A percentile compares a stretch with the other conserved stretches of the same genome.
Conservation (phyloP, 2,797 vertebrate genomes). For the Anguilla marmorata region DNA sequence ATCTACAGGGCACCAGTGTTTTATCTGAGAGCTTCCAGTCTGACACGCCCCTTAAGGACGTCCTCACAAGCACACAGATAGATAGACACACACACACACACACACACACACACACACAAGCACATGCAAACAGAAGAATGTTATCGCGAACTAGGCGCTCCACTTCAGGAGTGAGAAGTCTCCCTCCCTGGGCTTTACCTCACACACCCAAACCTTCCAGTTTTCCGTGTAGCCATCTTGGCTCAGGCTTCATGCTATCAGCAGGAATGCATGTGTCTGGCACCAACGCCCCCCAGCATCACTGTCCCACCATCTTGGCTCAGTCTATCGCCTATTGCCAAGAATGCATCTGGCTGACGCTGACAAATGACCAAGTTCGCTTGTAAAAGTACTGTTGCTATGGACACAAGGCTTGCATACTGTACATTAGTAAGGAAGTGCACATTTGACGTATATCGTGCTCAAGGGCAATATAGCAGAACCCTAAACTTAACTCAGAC, state of each 20-base stretch:
- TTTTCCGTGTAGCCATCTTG: conserved; percentile 10
- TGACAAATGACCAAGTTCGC: conserved; percentile 50
- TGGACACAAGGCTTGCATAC: background rate
- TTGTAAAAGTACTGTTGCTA: conserved; percentile 39
- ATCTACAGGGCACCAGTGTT: conserved; percentile 35
- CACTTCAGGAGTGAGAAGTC: background rate
- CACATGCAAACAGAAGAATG: background rate
- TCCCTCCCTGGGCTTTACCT: background rate
- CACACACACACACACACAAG: conserved; percentile 12
- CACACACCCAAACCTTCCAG: conserved; percentile 26
- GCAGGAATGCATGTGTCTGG: conserved; percentile 20
- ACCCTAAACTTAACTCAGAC: background rate
- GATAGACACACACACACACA: background rate
- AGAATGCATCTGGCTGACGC: background rate
- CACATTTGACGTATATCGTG: background rate
- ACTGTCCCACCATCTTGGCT: background rate
- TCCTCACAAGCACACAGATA: conserved; percentile 2
- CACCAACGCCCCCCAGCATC: conserved; percentile 16
- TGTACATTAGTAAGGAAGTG: background rate
- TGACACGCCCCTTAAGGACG: conserved; percentile 24
- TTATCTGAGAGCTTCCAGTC: conserved; percentile 39
- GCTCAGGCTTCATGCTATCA: conserved; percentile 43
- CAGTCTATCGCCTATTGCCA: background rate
- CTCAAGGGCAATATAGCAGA: background rate
- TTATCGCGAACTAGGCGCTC: background rate